Evolutionary conservation across 2,797 vertebrate species (phyloP), one percentile per base, ranked within the genome.

Genomic region (Gymnoscopelus braueri): DNA sequence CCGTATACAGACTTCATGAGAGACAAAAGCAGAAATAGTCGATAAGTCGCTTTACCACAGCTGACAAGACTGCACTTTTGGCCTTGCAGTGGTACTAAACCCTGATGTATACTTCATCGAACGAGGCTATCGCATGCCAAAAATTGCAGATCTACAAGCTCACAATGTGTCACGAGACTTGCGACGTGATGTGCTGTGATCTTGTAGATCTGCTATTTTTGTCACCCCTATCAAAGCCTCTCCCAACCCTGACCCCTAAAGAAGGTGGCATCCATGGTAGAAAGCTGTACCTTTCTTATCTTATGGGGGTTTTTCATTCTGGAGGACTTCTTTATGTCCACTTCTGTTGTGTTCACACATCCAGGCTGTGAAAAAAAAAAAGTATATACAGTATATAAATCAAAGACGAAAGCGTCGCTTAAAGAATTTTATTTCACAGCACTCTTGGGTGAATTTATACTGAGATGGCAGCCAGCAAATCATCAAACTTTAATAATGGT

Each of bases 231-330:
- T 75, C 69, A 53, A 32, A 26, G 5, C 3, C 24, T 13, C 13
- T 32, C 26, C 23, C 32, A 29, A 59, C 56, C 14, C 14, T 62
- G 76, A 72, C 71, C 62, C 71, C 15, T 5, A 32, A 57, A 26
- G 12, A 55, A 55, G 19, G 13, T 13, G 26, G 12, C 5, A 48
- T 9, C 13, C 26, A 14, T 53, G 54, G 60, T 4, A 12, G n/a
- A 29, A 69, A 5, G n/a, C 49, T 39, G 15, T 83, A 97, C 97
- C 95, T 99, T 99, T 90, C 97, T 95, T 61, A 96, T 98, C 96
- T 98, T 98, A 91, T 98, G 97, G n/a, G 97, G 97, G 79, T 99
- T 98, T 94, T 94, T 97, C 96, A 97, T 98, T 92, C 97, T 95
- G 83, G 97, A 98, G 56, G 97, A 99, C 79, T 99, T 99, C 94